phyloP scores from a whole-genome alignment of 2,113 vertebrate species.

The Rafetus swinhoei region DNA sequence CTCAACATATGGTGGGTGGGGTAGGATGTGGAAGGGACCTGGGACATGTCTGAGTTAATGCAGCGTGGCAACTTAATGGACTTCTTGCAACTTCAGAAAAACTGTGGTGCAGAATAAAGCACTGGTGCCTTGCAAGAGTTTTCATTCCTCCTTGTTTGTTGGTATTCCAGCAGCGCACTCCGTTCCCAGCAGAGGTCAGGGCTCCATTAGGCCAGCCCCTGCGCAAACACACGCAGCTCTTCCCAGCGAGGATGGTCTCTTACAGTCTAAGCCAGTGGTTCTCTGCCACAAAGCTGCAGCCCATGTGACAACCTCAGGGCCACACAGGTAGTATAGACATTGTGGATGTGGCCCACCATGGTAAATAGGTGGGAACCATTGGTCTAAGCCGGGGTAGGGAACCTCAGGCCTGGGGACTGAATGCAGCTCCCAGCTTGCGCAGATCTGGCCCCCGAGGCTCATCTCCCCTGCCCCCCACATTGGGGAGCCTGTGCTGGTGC shows the following conservation, averaged over 20 bases:
- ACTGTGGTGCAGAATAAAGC: not conserved
- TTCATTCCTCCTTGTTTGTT: not conserved
- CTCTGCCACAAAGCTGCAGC: too few species aligned
- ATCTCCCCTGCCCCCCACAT: too few species aligned
- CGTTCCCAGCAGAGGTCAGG: not conserved
- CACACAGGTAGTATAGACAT: too few species aligned
- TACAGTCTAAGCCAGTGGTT: not conserved
- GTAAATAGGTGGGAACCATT: too few species aligned
- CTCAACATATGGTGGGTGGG: not conserved
- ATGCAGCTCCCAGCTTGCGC: too few species aligned
- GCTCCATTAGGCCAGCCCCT: not conserved
- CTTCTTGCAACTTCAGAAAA: not conserved
- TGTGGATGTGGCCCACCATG: too few species aligned
- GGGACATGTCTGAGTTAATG: not conserved
- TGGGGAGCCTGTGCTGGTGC: too few species aligned
- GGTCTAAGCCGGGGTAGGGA: too few species aligned
- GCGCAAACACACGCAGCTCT: not conserved
- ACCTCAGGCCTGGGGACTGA: too few species aligned
- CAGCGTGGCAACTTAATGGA: not conserved
- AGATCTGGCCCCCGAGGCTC: too few species aligned
- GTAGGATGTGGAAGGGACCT: not conserved
- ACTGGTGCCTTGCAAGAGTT: rapidly evolving
- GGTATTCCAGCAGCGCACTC: not conserved
- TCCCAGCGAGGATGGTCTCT: too few species aligned
- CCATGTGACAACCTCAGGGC: too few species aligned